Conservation (phyloP, 1,140 invertebrate genomes). For the Pseudomyrmex flavicornis region DNA sequence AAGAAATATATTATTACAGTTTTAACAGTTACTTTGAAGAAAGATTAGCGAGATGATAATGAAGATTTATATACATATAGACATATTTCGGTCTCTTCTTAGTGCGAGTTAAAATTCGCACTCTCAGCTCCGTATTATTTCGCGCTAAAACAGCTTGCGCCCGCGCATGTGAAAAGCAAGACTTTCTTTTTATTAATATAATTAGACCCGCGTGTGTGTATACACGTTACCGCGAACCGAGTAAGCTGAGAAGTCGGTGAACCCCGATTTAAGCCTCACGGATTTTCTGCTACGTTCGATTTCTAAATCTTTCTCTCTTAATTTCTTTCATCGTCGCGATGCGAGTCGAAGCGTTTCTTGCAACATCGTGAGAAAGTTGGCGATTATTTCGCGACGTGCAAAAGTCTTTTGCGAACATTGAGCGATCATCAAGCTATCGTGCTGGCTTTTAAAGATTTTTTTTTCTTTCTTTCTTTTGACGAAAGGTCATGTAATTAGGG, state of each 20-base stretch:
- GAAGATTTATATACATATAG: too few relatives aligned
- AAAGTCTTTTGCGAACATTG: not conserved
- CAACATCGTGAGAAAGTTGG: constrained; percentile 9
- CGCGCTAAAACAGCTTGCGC: not conserved
- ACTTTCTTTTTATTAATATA: constrained; percentile 40
- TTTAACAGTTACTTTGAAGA: too few relatives aligned
- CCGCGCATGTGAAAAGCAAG: too few relatives aligned
- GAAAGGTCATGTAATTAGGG: too few relatives aligned
- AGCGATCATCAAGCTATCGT: not conserved
- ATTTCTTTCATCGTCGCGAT: constrained; percentile 23
- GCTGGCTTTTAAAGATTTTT: not conserved
- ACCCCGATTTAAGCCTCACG: not conserved
- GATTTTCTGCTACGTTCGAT: constrained; percentile 17
- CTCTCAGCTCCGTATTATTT: not conserved
- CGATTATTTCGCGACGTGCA: constrained; percentile 3
- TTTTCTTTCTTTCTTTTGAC: not conserved
- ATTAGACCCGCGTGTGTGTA: constrained; percentile 8
- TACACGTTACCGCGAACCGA: not conserved
- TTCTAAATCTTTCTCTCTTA: constrained; percentile 22
- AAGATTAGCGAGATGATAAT: too few relatives aligned
- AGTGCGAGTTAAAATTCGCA: too few relatives aligned
- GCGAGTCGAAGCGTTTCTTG: constrained; percentile 1
- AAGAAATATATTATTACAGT: too few relatives aligned
- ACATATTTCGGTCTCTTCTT: too few relatives aligned
- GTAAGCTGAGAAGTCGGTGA: constrained; percentile 1